Percentiles rank a stretch among this genome's conserved stretches.
Conservation (phyloP, 2,113 vertebrate species). For the Caloenas nicobarica region DNA sequence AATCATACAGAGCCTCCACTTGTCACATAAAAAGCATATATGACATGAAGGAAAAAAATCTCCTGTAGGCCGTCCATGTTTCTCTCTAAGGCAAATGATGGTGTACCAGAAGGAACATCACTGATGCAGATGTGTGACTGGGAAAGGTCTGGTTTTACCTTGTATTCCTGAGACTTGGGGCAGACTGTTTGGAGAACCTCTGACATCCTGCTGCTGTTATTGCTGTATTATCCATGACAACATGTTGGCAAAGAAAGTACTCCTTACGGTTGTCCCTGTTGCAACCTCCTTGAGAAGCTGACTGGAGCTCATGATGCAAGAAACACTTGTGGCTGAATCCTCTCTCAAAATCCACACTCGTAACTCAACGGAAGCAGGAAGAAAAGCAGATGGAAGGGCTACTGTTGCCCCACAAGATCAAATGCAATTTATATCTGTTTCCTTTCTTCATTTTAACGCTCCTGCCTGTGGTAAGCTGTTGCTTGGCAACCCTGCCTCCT, state of each 20-base stretch:
- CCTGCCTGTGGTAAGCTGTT: background rate
- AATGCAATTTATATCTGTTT: background rate
- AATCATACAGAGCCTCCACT: background rate
- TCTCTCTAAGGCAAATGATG: background rate
- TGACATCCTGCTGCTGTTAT: background rate
- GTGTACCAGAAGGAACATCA: background rate
- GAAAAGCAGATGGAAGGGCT: background rate
- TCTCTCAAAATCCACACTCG: background rate
- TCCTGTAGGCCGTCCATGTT: accelerated
- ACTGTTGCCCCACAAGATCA: background rate
- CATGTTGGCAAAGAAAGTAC: slow-evolving; percentile 5
- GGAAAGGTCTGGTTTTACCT: background rate
- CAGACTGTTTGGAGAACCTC: background rate
- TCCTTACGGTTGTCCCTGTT: background rate
- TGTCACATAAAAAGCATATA: background rate
- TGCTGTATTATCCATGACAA: slow-evolving; percentile 9
- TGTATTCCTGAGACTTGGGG: background rate
- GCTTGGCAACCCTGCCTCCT: slow-evolving; percentile 58
- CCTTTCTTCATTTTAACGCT: background rate
- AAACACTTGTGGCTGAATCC: background rate
- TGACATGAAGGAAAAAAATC: background rate
- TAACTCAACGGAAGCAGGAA: background rate
- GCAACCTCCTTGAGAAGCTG: background rate
- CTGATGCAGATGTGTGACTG: background rate
- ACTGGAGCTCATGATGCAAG: background rate